phyloP scores from a whole-genome alignment of 2,888 invertebrate species.

The Tinea pellionella region DNA sequence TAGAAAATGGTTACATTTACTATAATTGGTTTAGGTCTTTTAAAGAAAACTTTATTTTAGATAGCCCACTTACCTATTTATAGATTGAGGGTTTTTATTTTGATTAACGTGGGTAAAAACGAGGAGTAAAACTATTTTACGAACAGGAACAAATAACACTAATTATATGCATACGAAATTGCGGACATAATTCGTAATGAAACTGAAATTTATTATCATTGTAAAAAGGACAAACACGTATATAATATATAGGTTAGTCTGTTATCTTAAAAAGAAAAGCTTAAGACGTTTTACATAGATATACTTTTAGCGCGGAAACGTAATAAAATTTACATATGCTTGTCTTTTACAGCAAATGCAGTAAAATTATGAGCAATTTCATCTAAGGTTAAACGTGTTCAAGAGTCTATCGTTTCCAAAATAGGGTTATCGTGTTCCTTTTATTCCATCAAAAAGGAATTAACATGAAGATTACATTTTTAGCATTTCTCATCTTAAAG shows the following conservation, averaged over 20 bases:
- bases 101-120: no score
- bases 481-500: constrained; percentile 17
- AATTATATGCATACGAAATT: no score
- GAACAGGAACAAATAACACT: no score
- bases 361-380: neutral
- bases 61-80: no score
- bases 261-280: neutral
- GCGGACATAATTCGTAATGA: no score
- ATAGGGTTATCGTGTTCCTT: neutral
- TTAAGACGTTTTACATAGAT: neutral
- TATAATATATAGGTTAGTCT: neutral
- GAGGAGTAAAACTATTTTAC: no score
- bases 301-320: neutral
- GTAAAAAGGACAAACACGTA: no score
- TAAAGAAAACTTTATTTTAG: no score
- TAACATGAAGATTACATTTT: constrained; percentile 9
- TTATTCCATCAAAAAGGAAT: constrained; percentile 6
- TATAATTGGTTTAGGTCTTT: no score
- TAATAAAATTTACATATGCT: neutral
- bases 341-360: neutral
- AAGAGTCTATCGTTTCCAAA: neutral
- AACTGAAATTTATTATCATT: no score
- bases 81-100: no score
- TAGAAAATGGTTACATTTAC: no score
- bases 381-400: neutral